Base-by-base conservation (phyloP, 2,797 vertebrate genomes). In the Otus scops region DNA sequence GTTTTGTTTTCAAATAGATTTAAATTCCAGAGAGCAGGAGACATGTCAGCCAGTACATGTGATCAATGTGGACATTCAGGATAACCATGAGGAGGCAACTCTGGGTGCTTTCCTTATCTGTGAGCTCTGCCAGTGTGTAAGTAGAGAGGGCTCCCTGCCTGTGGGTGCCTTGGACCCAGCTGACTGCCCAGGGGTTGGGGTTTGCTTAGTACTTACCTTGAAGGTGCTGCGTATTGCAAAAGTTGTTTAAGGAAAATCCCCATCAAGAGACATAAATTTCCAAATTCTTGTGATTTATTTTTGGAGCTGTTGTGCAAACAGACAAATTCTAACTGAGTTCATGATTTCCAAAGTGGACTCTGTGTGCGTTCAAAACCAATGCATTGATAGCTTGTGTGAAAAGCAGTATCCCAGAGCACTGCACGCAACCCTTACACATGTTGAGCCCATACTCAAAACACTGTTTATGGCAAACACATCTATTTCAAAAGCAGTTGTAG, bases 41-140 rank as follows among this genome's bases (percentile, higher is more conserved):
- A 99, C 99, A 3, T 98, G 99, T 67, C 99, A 99, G 97, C 98
- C 99, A 0, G 99, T 99, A 5, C 99, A 99, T 2, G 99, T 99
- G 84, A 99, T 99, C 97, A 99, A 99, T 7, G 99, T 99, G 97
- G 99, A 99, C 97, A 99, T 99, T 92, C 99, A 99, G 98, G 99
- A 99, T 92, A 99, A 99, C 98, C 99, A 99, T 0, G 99, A 99
- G 97, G 99, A 99, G 98, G 99, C 99, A 56, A 99, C 99, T 2
- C 97, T 99, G 87, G 99, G 99, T 10, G 99, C 99, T n/a, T 99
- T 99, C 97, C 99, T 99, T 51, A 99, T 99, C 98, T 99, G 99
- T 84, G 99, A 99, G 97, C 99, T 99, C 94, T 99, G 99, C 97
- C 99, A 99, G 97, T 99, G 99, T 98, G 99, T 99, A 97, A 99